phyloP scores from a whole-genome alignment of 1,140 invertebrate genomes.

The Periplaneta americana region DNA sequence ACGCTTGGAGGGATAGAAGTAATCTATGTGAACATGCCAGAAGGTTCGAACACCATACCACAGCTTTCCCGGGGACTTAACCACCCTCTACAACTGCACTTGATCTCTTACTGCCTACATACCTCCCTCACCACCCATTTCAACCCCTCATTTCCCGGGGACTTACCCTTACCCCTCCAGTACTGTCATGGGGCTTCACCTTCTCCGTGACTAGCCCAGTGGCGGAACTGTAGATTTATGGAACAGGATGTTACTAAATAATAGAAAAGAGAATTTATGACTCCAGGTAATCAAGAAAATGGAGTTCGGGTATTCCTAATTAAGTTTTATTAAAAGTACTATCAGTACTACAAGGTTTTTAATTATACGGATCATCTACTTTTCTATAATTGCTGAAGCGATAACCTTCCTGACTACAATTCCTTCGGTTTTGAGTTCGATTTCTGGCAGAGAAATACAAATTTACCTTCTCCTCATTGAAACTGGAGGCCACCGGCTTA shows the following conservation, averaged over 20 bases:
- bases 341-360: too few relatives aligned
- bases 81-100: not conserved
- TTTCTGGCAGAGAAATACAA: too few relatives aligned
- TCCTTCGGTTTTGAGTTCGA: too few relatives aligned
- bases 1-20: not conserved
- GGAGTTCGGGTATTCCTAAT: too few relatives aligned
- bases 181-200: not conserved
- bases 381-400: too few relatives aligned
- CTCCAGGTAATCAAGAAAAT: not conserved
- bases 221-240: not conserved
- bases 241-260: not conserved
- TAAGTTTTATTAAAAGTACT: too few relatives aligned
- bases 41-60: not conserved
- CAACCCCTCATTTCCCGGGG: not conserved
- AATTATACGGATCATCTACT: too few relatives aligned
- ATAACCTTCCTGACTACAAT: too few relatives aligned
- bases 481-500: too few relatives aligned
- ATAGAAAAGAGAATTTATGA: not conserved
- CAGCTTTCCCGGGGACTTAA: not conserved
- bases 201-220: not conserved
- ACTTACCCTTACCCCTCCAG: not conserved
- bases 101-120: not conserved
- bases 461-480: too few relatives aligned
- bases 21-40: not conserved
- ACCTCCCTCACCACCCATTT: not conserved